Percentiles rank a stretch among this genome's conserved stretches.
phyloP scores from a whole-genome alignment of 2,113 vertebrate genomes.

The Antennarius striatus region DNA sequence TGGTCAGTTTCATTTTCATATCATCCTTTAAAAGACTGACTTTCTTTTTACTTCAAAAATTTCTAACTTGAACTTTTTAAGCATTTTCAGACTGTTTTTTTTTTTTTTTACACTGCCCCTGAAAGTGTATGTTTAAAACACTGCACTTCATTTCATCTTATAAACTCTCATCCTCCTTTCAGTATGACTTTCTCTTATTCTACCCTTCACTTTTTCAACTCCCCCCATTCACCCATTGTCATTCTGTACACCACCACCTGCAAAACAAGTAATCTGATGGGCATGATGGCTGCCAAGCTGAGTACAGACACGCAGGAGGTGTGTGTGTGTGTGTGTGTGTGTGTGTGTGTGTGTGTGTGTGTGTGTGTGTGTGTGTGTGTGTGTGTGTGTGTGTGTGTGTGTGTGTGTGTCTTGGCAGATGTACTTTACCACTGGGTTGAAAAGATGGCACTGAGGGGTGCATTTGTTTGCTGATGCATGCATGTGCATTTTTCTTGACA shows the following conservation, averaged over 20 bases:
- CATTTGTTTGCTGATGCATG: background rate
- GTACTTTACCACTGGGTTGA: too few species aligned
- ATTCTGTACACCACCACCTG: slow-evolving; percentile 48
- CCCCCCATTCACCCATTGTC: slow-evolving; percentile 12
- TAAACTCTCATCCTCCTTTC: background rate
- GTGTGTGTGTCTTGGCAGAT: background rate
- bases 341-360: slow-evolving; percentile 14
- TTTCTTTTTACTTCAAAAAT: too few species aligned
- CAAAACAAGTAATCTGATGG: background rate
- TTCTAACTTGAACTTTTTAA: too few species aligned
- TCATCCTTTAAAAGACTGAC: too few species aligned
- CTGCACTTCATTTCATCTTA: background rate
- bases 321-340: background rate
- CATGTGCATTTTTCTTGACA: background rate
- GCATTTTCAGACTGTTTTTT: too few species aligned
- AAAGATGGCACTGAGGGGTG: too few species aligned
- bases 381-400: background rate
- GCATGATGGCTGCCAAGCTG: slow-evolving; percentile 18
- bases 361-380: slow-evolving; percentile 5
- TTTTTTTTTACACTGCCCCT: too few species aligned
- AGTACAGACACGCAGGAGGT: background rate
- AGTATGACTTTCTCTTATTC: background rate
- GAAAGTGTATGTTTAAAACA: too few species aligned
- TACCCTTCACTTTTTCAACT: background rate
- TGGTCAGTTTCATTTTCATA: too few species aligned